Base-by-base conservation (phyloP, 2,888 invertebrate species). In the Leptogaster cylindrica region DNA sequence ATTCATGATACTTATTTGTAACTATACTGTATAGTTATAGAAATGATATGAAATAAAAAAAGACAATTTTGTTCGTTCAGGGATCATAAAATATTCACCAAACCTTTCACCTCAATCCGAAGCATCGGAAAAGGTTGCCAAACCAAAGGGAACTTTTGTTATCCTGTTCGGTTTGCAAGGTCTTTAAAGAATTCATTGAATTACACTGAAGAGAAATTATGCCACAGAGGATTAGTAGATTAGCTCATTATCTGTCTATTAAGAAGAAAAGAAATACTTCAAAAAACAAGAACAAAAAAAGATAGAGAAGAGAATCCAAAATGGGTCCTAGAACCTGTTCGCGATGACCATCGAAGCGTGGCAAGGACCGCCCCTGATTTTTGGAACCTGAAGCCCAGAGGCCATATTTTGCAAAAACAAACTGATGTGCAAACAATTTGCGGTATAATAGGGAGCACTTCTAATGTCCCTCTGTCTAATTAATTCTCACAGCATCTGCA, bases 351-450 rank as follows among this genome's bases (percentile, higher is more conserved):
- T n/a, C n/a, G n/a, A n/a, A n/a, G n/a, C n/a, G n/a, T n/a, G n/a
- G n/a, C n/a, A n/a, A n/a, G n/a, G 7, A 18, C 8, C 46, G 20
- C 10, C 46, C 5, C 31, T 7, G 31, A n/a, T n/a, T n/a, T n/a
- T n/a, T n/a, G n/a, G n/a, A n/a, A n/a, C n/a, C n/a, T n/a, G 31
- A 16, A 25, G 23, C 0, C 46, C 18, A 44, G 10, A 16, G 31
- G 18, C 46, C 52, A 12, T 36, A 36, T 52, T 31, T 31, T 52
- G 31, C 52, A 52, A n/a, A n/a, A 31, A 52, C 52, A 52, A 52
- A 52, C 52, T 52, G 52, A 52, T 52, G 52, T 52, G 52, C 52
- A 52, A 52, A 52, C 52, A 52, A 52, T 52, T 52, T 52, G 52
- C 52, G 52, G 52, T 52, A 31, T 52, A 52, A 52, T 18, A 18